phyloP scores from a whole-genome alignment of 1,140 invertebrate species.

The Pectinophora gossypiella region DNA sequence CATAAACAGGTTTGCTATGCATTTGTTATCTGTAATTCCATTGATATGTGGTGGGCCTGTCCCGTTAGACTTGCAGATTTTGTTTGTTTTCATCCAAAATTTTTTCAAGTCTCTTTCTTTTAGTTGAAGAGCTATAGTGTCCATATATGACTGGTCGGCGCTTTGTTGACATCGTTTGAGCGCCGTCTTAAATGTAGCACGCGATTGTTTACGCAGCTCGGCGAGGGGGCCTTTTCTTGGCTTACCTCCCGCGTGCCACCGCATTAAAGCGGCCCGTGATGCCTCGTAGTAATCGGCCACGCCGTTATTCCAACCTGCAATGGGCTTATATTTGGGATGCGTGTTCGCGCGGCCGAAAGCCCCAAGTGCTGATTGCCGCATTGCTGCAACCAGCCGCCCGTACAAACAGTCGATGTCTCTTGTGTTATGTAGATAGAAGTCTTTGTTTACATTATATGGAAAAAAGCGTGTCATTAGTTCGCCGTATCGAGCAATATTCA shows the following conservation, averaged over 20 bases:
- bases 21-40: neutral
- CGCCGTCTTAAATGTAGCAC: neutral
- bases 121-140: neutral
- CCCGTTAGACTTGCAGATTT: neutral
- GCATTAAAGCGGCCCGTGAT: neutral
- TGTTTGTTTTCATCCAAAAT: neutral
- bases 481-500: neutral
- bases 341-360: neutral
- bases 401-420: neutral
- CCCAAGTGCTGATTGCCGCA: too few species aligned
- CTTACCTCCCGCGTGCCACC: neutral
- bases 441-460: neutral
- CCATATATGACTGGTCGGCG: neutral
- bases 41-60: neutral
- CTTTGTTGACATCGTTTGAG: neutral
- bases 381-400: neutral
- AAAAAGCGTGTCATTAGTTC: neutral
- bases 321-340: neutral
- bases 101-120: neutral
- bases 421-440: neutral
- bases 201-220: constrained; percentile 1
- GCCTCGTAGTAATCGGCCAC: neutral
- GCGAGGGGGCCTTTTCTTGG: neutral
- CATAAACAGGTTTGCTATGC: neutral
- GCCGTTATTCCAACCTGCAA: neutral